A percentile compares a stretch with the other conserved stretches of the same genome.
phyloP scores from a whole-genome alignment of 2,113 vertebrate species.

The Brachypteracias leptosomus region DNA sequence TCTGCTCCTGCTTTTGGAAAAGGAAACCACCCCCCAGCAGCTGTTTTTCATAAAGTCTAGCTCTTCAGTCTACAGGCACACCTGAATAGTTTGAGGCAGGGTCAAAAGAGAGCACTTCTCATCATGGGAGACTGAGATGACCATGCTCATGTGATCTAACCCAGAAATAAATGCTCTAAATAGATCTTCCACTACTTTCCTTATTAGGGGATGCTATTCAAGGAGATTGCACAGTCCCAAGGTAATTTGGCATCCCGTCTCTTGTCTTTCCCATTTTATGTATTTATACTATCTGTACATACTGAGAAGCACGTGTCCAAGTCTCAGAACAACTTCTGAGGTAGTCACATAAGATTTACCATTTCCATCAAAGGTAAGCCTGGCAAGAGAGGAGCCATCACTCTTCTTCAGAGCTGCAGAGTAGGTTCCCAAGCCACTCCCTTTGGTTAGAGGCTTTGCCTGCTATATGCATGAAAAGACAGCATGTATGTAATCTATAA shows the following conservation, averaged over 20 bases:
- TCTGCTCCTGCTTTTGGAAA: neutral
- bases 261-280: neutral
- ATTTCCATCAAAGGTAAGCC: neutral
- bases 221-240: conserved; percentile 11
- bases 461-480: fast-evolving
- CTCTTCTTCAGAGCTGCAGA: neutral
- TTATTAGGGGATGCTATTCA: conserved; percentile 21
- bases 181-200: neutral
- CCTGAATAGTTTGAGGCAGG: neutral
- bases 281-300: neutral
- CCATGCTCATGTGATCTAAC: neutral
- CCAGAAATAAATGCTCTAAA: conserved; percentile 15
- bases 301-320: neutral
- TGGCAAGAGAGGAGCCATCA: neutral
- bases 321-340: neutral
- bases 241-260: neutral
- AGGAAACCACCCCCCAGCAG: neutral
- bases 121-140: neutral
- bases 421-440: neutral
- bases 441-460: neutral
- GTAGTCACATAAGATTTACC: neutral
- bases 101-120: neutral
- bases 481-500: neutral
- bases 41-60: neutral
- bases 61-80: neutral